Evolutionary conservation across 2,113 vertebrate species (phyloP).

Genomic region (Melanocharis versteri): DNA sequence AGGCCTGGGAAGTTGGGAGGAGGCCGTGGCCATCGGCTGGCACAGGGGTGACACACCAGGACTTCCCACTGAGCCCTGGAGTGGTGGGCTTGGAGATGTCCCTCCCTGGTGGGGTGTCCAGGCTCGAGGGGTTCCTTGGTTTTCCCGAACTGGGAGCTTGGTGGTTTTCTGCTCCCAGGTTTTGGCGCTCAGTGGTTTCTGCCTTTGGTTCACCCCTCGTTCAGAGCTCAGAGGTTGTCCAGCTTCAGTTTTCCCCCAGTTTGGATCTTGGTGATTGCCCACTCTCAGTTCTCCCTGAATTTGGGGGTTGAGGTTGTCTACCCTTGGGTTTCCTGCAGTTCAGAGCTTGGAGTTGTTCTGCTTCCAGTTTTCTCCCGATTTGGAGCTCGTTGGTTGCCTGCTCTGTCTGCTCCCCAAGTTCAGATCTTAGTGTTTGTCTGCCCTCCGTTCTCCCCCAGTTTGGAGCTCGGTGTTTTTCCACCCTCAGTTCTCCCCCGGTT

Average conservation of each 20-base stretch:
- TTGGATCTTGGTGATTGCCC: fast-evolving
- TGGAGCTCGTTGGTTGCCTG: fast-evolving
- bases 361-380: background rate
- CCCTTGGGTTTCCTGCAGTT: background rate
- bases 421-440: background rate
- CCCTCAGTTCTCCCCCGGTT: background rate
- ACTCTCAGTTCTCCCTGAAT: background rate
- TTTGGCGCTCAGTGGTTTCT: background rate
- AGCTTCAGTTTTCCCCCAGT: background rate
- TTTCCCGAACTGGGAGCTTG: background rate
- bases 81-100: background rate
- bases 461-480: background rate
- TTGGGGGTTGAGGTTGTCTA: background rate
- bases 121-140: background rate
- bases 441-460: background rate
- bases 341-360: too few relatives aligned
- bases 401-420: background rate
- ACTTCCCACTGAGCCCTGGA: background rate
- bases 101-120: background rate
- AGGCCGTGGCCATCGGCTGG: fast-evolving
- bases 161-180: background rate
- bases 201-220: background rate
- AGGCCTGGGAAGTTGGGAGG: background rate
- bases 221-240: background rate
- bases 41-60: fast-evolving